Base-by-base conservation (phyloP, 2,888 invertebrate species). In the Dione juno region DNA sequence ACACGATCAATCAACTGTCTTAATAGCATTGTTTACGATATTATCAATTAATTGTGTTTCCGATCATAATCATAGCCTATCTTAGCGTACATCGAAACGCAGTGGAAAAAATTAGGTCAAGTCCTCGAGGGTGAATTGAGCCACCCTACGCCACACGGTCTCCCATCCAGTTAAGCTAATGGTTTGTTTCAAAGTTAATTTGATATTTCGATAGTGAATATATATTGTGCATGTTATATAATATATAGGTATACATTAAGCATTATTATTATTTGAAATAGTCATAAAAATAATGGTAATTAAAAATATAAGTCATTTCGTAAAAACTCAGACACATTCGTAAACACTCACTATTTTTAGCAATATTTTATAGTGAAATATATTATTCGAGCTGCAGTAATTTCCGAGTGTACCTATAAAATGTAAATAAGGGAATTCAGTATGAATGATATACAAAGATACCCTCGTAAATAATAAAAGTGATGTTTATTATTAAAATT, bases 21-120 rank as follows among this genome's bases (percentile, higher is more conserved):
- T 68, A 41, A 68, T 61, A 61, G 41, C 19, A 68, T 52, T 64
- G 45, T 68, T 19, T 37, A 68, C 45, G 19, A 54, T 43, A 53
- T 68, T 28, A 43, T 37, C 53, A 63, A 43, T 63, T 68, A 54
- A 54, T 68, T 61, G 53, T 41, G 53, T 68, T 63, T 53, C 53
- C 61, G 61, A 61, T 64, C 37, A 64, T 68, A 68, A 67, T 67
- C 59, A 67, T 48, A 68, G 53, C 63, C 43, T 37, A 45, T 45
- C 54, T 45, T 63, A 40, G 13, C 48, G 37, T 63, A 68, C 45
- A 45, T 52, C 37, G 50, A 43, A 63, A 19, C 45, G n/a, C n/a
- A 63, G 61, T 45, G 37, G 37, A 63, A 68, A 68, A 67, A 68
- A 68, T 53, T 63, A 21, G 68, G 68, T 68, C 68, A 63, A 68